Conservation (phyloP, 2,797 vertebrate genomes). For the Phaenicophaeus curvirostris region DNA sequence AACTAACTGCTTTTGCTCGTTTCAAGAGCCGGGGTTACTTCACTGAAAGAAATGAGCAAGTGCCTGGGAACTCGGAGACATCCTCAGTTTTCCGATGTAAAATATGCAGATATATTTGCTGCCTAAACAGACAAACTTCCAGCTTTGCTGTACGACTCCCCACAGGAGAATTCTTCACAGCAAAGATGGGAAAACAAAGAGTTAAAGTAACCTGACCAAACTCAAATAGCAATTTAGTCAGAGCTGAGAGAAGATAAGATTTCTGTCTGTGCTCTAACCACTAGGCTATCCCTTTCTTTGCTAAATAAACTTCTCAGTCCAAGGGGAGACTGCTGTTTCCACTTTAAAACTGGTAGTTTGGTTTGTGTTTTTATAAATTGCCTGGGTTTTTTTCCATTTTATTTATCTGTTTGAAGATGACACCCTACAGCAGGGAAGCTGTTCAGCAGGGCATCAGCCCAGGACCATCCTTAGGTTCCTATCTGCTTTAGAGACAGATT, state of each 20-base stretch:
- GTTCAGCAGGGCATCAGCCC: background rate
- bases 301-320: background rate
- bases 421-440: background rate
- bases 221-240: background rate
- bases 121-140: background rate
- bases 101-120: background rate
- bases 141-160: background rate
- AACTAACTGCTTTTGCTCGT: slow-evolving; percentile 41
- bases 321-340: background rate
- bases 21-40: slow-evolving; percentile 42
- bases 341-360: background rate
- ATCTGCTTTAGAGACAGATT: background rate
- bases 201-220: slow-evolving; percentile 34
- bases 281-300: slow-evolving; percentile 23
- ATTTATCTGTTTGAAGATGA: background rate
- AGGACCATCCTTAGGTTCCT: background rate
- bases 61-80: background rate
- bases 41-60: background rate
- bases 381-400: background rate
- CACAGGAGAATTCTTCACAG: background rate
- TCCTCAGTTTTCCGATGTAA: background rate
- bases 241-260: background rate
- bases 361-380: background rate
- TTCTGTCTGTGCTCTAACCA: slow-evolving; percentile 20
- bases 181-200: background rate